Percentiles rank a stretch among this genome's conserved stretches.
Conservation (phyloP, 2,113 vertebrate species). For the Mormoops blainvillei region DNA sequence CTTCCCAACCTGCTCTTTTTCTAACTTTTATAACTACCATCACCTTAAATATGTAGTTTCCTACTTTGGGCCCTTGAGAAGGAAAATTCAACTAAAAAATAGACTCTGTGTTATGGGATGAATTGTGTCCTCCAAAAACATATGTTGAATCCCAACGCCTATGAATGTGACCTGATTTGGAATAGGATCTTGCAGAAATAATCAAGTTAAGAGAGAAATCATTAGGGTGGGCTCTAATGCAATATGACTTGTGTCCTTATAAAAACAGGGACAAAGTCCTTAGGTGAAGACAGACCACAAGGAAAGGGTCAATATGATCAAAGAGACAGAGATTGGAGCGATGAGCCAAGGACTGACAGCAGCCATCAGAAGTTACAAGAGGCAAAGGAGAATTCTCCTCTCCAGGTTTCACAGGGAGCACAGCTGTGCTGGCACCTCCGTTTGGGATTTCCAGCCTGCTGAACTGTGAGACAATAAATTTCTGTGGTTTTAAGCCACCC, state of each 20-base stretch:
- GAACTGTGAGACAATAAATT: neutral
- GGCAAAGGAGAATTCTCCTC: neutral
- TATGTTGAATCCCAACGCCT: neutral
- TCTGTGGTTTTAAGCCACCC: neutral
- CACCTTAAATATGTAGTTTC: neutral
- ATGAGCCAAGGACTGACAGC: neutral
- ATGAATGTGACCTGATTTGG: neutral
- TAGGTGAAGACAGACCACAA: neutral
- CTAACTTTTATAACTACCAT: neutral
- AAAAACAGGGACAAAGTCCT: neutral
- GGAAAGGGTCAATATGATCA: neutral
- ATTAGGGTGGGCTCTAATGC: neutral
- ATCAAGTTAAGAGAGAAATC: neutral
- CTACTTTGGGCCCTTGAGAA: neutral
- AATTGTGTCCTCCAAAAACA: neutral
- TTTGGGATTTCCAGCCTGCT: neutral
- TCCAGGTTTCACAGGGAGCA: neutral
- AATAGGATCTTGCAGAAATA: neutral
- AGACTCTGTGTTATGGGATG: neutral
- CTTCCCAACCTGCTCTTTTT: neutral
- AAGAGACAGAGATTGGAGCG: neutral
- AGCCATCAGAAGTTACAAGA: neutral
- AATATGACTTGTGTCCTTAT: neutral
- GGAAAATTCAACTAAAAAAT: neutral
- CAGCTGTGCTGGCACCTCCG: accelerated